These are phyloP conservation scores for Bombus superbus DNA, from an alignment of 1,140 invertebrate species.

Conservation along the genomic window DNA sequence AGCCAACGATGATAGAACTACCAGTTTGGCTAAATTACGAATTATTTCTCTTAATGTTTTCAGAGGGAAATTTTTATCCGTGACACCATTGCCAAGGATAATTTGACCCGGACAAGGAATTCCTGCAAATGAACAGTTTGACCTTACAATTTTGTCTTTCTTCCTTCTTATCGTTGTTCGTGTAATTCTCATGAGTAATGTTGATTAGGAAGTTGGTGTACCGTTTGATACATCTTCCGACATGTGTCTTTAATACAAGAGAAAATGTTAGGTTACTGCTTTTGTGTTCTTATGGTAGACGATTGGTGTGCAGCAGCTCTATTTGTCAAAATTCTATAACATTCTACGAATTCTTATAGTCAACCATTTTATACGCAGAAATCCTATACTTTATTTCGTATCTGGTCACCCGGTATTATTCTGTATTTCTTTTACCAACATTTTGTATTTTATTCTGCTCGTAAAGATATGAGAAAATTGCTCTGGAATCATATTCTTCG, in stretches of 20 bases:
- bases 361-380: too few species aligned
- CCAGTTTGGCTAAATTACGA: conserved; percentile 18
- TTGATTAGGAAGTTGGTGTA: background rate
- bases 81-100: background rate
- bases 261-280: too few species aligned
- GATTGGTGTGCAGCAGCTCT: too few species aligned
- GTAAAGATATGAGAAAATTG: too few species aligned
- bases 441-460: too few species aligned
- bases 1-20: conserved; percentile 10
- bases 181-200: background rate
- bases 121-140: background rate
- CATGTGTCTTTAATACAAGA: too few species aligned
- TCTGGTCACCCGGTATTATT: too few species aligned
- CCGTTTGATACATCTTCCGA: background rate
- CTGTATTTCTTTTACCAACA: too few species aligned
- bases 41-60: background rate
- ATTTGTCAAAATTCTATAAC: too few species aligned
- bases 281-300: background rate
- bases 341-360: background rate
- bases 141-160: background rate
- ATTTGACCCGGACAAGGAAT: conserved; percentile 33
- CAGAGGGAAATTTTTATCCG: background rate
- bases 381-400: too few species aligned
- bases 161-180: background rate
- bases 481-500: too few species aligned